Percentiles rank a stretch among this genome's conserved stretches.
These are phyloP conservation scores for Drosophila leontia DNA, from an alignment of 1,140 invertebrate species.

Conservation along the genomic window DNA sequence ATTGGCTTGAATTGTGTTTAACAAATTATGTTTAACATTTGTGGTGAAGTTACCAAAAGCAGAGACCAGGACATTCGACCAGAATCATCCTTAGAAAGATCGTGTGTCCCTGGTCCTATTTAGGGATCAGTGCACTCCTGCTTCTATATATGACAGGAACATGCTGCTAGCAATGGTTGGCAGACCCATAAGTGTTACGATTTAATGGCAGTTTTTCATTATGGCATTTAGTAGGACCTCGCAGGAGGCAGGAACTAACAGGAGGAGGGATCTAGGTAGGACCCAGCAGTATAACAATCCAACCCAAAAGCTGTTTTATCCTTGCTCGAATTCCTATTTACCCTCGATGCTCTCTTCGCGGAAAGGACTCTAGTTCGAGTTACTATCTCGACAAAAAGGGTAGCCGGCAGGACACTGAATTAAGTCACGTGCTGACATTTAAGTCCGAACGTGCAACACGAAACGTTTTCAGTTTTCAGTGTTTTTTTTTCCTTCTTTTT, in stretches of 20 bases:
- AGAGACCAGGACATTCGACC: neutral
- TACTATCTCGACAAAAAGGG: neutral
- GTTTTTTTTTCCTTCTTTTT: slow-evolving; percentile 1
- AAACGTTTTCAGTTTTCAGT: slow-evolving; percentile 35
- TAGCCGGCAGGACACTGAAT: slow-evolving; percentile 32
- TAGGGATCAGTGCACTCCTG: neutral
- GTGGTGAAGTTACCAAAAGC: neutral
- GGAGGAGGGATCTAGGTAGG: too few species aligned
- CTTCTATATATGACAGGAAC: neutral
- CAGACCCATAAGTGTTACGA: slow-evolving; percentile 14
- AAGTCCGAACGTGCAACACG: slow-evolving; percentile 77
- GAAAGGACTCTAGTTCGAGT: neutral
- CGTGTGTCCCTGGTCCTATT: neutral
- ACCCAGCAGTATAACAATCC: too few species aligned
- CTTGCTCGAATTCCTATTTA: slow-evolving; percentile 18
- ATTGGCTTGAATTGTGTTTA: slow-evolving; percentile 57
- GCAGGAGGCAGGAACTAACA: neutral
- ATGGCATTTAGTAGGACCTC: slow-evolving; percentile 4
- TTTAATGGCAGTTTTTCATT: slow-evolving; percentile 42
- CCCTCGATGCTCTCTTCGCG: neutral
- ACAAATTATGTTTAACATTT: slow-evolving; percentile 56
- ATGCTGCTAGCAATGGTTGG: slow-evolving; percentile 10
- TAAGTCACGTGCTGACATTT: slow-evolving; percentile 79
- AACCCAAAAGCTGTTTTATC: neutral
- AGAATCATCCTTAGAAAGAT: neutral